Conservation (phyloP, 2,888 invertebrate genomes). For the Cremastinae sp. region DNA sequence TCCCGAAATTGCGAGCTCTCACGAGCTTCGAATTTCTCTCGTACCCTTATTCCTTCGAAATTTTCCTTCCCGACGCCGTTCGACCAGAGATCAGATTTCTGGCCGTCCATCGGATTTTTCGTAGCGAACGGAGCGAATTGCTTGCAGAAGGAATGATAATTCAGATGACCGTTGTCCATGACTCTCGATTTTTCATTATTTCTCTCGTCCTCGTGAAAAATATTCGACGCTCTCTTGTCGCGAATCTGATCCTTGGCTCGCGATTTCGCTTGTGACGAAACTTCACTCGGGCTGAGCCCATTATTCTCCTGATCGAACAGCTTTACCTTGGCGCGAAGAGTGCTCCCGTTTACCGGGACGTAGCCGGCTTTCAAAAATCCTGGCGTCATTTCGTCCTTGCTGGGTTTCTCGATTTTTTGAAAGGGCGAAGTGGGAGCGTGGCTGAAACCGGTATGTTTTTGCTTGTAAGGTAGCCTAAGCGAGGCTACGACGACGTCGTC, state of each 20-base stretch:
- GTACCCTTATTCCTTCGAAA: background rate
- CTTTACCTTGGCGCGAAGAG: slow-evolving; percentile 71
- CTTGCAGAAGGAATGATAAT: slow-evolving; percentile 73
- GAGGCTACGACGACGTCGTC: slow-evolving; percentile 55
- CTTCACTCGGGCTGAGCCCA: too few species aligned
- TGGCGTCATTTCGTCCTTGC: slow-evolving; percentile 40
- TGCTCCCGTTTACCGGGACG: slow-evolving; percentile 66
- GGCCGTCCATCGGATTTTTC: slow-evolving; percentile 56
- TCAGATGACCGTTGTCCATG: slow-evolving; percentile 68
- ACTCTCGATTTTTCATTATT: slow-evolving; percentile 48
- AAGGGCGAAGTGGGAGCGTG: slow-evolving; percentile 78
- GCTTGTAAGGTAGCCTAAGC: slow-evolving; percentile 48
- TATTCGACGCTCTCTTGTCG: slow-evolving; percentile 14
- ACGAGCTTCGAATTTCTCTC: slow-evolving; percentile 18
- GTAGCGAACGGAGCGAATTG: slow-evolving; percentile 66
- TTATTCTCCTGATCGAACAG: slow-evolving; percentile 68
- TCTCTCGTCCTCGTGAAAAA: slow-evolving; percentile 51
- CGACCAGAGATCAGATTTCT: slow-evolving; percentile 48
- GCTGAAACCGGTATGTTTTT: slow-evolving; percentile 68
- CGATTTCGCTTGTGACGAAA: slow-evolving; percentile 29
- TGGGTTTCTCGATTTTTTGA: slow-evolving; percentile 70
- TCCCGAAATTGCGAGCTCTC: slow-evolving; percentile 5
- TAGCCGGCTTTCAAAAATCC: slow-evolving; percentile 67
- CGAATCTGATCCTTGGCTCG: slow-evolving; percentile 61
- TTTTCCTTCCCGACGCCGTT: slow-evolving; percentile 9